Conservation (phyloP, 1,140 invertebrate genomes). For the Lepidostoma basale region DNA sequence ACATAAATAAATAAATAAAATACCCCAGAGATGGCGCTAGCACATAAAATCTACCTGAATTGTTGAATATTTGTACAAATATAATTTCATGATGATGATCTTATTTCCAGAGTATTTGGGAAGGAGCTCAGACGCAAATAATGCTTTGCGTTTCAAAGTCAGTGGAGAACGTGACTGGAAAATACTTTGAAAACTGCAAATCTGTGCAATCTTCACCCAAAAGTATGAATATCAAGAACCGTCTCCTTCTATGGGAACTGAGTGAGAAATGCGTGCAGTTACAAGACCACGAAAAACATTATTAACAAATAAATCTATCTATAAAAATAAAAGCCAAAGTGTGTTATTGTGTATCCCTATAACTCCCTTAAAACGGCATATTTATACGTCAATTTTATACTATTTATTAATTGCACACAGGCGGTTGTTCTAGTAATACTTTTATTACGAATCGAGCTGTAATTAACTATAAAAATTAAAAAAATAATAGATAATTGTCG, state of each 20-base stretch:
- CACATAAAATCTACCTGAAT: neutral
- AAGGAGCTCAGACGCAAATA: constrained; percentile 83
- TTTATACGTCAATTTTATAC: too few relatives aligned
- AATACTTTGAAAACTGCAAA: constrained; percentile 84
- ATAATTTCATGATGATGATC: neutral
- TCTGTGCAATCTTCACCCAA: constrained; percentile 65
- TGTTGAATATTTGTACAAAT: neutral
- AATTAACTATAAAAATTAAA: too few relatives aligned
- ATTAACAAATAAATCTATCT: constrained; percentile 52
- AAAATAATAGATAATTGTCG: too few relatives aligned
- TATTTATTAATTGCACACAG: too few relatives aligned
- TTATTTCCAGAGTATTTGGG: constrained; percentile 69
- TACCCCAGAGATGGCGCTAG: too few relatives aligned
- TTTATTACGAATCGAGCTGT: too few relatives aligned
- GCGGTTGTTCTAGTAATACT: too few relatives aligned
- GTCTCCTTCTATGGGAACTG: constrained; percentile 83
- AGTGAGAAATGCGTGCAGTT: constrained; percentile 72
- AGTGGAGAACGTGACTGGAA: constrained; percentile 73
- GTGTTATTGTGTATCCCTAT: too few relatives aligned
- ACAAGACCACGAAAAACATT: constrained; percentile 30
- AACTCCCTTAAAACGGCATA: too few relatives aligned
- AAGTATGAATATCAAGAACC: constrained; percentile 70
- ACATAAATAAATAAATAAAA: too few relatives aligned
- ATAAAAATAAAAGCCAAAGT: too few relatives aligned
- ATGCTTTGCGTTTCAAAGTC: constrained; percentile 78